Conservation (phyloP, 2,113 vertebrate species). For the Turdus rufiventris region DNA sequence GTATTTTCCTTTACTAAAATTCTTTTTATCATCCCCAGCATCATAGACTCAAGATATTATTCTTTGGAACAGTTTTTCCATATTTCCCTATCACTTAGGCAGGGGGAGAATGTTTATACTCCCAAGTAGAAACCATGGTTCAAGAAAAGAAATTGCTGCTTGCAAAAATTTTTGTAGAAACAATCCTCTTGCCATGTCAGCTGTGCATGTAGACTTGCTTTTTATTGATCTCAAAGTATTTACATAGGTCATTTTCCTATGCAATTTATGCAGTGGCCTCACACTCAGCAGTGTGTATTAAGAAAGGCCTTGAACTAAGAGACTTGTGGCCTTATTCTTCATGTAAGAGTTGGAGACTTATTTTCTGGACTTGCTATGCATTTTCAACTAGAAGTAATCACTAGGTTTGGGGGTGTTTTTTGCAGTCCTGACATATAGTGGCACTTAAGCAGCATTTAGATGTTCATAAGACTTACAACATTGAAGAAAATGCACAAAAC, state of each 20-base stretch:
- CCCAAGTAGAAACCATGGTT: not conserved
- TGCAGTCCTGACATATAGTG: not conserved
- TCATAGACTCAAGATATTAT: not conserved
- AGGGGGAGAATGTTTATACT: not conserved
- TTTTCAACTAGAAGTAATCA: not conserved
- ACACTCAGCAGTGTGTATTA: not conserved
- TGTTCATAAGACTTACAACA: not conserved
- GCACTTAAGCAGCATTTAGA: not conserved
- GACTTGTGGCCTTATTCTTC: not conserved
- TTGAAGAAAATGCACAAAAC: not conserved
- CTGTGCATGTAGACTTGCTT: not conserved
- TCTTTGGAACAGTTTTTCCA: not conserved
- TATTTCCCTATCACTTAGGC: not conserved
- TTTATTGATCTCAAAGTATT: constrained; percentile 18
- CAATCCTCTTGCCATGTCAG: not conserved
- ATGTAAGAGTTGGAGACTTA: not conserved
- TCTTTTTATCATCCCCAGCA: not conserved
- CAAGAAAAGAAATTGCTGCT: constrained; percentile 6
- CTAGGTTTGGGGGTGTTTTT: not conserved
- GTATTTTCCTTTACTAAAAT: not conserved
- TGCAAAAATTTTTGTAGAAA: constrained; percentile 3
- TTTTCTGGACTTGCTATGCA: not conserved
- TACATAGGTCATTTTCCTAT: not conserved
- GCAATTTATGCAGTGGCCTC: not conserved
- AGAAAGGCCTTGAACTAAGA: not conserved